These are phyloP conservation scores for Chitala chitala DNA, from an alignment of 2,113 vertebrate genomes.

Conservation along the genomic window DNA sequence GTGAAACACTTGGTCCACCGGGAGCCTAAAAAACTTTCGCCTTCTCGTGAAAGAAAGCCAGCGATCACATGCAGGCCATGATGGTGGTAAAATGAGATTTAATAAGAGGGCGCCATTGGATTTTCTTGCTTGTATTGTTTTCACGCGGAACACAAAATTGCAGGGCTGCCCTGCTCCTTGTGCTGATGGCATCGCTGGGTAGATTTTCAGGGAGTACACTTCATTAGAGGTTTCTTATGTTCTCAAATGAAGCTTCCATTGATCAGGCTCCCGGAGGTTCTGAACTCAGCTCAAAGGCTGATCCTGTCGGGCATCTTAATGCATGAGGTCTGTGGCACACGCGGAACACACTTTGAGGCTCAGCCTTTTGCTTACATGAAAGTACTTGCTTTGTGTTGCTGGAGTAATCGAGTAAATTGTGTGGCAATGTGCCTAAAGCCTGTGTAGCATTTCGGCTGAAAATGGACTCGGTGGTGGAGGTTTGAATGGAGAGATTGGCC, in stretches of 20 bases:
- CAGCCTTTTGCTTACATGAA: not conserved
- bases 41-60: too few species aligned
- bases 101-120: not conserved
- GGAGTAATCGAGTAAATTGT: not conserved
- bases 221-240: not conserved
- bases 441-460: not conserved
- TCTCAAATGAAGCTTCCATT: not conserved
- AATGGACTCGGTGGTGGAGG: not conserved
- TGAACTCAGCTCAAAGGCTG: too few species aligned
- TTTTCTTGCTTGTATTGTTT: not conserved
- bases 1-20: too few species aligned
- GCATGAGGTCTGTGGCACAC: not conserved
- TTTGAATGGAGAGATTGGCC: not conserved
- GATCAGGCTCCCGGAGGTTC: not conserved
- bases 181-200: conserved; percentile 10
- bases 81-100: not conserved
- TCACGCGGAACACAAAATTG: not conserved
- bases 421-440: not conserved
- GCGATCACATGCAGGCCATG: too few species aligned
- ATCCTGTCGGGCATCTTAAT: too few species aligned
- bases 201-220: not conserved
- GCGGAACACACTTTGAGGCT: not conserved
- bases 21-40: too few species aligned
- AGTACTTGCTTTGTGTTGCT: not conserved
- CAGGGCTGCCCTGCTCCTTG: not conserved